phyloP scores from a whole-genome alignment of 2,113 vertebrate species.

The Cacatua alba region DNA sequence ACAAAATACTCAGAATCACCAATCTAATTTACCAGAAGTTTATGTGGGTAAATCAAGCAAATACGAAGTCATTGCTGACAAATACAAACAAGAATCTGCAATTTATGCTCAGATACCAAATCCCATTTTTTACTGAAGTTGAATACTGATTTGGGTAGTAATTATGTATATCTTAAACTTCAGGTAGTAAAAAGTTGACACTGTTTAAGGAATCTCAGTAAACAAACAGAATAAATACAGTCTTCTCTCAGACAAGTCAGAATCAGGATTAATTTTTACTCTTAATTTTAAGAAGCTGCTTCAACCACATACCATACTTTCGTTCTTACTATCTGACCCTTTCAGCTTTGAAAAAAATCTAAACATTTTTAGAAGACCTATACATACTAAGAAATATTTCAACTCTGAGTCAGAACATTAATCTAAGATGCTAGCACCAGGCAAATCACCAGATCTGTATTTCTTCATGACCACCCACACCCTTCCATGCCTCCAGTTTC shows the following conservation, averaged over 20 bases:
- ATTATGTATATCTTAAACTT: background rate
- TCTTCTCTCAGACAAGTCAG: background rate
- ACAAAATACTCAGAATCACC: background rate
- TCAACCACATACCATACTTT: background rate
- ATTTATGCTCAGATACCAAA: background rate
- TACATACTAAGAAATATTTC: background rate
- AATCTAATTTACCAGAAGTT: background rate
- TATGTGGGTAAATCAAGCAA: background rate
- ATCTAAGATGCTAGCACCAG: background rate
- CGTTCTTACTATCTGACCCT: background rate
- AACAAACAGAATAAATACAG: background rate
- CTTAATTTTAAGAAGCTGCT: background rate
- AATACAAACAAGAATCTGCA: background rate
- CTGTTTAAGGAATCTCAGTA: background rate
- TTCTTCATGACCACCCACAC: background rate
- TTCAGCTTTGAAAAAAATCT: background rate
- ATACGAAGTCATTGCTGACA: background rate
- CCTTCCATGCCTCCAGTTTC: background rate
- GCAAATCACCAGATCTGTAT: background rate
- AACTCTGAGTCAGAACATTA: background rate
- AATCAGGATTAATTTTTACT: background rate
- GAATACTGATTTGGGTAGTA: background rate
- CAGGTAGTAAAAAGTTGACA: background rate
- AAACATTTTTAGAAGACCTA: background rate
- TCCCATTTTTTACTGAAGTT: background rate